Base-by-base conservation (phyloP, 2,113 vertebrate genomes). In the Naja naja region DNA sequence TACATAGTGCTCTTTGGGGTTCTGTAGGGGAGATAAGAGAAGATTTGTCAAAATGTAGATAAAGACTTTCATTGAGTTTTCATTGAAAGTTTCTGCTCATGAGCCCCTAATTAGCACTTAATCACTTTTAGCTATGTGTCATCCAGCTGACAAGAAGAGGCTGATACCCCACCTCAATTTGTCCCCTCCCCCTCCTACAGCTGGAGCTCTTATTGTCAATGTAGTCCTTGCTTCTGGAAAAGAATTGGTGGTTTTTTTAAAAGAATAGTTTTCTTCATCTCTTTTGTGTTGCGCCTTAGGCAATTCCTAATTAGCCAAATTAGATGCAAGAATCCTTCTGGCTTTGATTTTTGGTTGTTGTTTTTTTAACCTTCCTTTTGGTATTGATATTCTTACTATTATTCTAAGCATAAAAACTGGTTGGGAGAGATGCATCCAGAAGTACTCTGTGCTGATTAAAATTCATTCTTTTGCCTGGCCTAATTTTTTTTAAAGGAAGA, bases 91-190 rank as follows among this genome's bases (percentile, higher is more conserved):
- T 97, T 98, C 94, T 97, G 96, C 97, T 98, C 96, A 96, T 97
- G 94, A 96, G 93, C 97, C 95, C 96, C 97, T 98, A 98, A 98
- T 99, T 98, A 98, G 96, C 98, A 98, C 98, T 97, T 98, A 94
- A 95, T 96, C 96, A 95, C 96, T 98, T 97, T 98, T 97, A 98
- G 96, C 97, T 96, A 96, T 96, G 97, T 97, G 96, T 97, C 95
- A 97, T 96, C 96, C 97, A 97, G 97, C 97, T 98, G 97, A 97
- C 96, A 96, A 95, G 95, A 96, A 97, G 96, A 97, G 97, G 97
- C 96, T 93, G 94, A 97, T 97, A 97, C 97, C 98, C 97, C 95
- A 96, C 97, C 95, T 97, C 95, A 97, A 96, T 95, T 95, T 96
- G 97, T 96, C 97, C 97, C 97, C 97, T 94, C 98, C 98, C 97